Base-by-base conservation (phyloP, 2,113 vertebrate genomes). In the Callaeas wilsoni region DNA sequence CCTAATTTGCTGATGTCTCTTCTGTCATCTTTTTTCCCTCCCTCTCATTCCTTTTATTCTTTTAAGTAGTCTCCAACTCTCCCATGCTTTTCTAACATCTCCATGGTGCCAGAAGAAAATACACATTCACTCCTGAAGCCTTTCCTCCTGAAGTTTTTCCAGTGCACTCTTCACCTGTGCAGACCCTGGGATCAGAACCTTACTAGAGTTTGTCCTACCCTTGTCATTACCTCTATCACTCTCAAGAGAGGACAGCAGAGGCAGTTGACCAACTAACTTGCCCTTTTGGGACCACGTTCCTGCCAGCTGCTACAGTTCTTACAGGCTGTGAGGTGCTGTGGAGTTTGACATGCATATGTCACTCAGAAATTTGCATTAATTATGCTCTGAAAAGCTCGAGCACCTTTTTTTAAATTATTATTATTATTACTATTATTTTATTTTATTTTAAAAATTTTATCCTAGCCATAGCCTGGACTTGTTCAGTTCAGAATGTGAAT, bases 241-340 rank as follows among this genome's bases (percentile, higher is more conserved):
- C 46, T 77, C 71, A 37, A 32, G 20, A 83, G 23, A 65, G 41
- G 21, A 47, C 23, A 75, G 73, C 60, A 87, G 33, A 68, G 9
- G 25, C 50, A 65, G 32, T 0, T 68, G 32, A 53, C 4, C 16
- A 92, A 41, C 35, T 62, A 84, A 39, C 8, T 27, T 82, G 44
- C 12, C 16, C 5, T 81, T 96, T 32, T 55, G 68, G 67, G 33
- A 35, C 19, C 0, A 0, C 0, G 0, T 10, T 33, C 26, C 39
- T 91, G 12, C 25, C 35, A 22, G 13, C 12, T 93, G 13, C 25
- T 67, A 35, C 1, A 69, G 50, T 16, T 87, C 25, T 39, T 14
- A 5, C 26, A 53, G n/a, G 16, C 29, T 64, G 32, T 16, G 16
- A 27, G 15, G 13, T 73, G 44, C 33, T 39, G 26, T 56, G 21